Base-by-base conservation (phyloP, 2,113 vertebrate genomes). In the Damaliscus lunatus region DNA sequence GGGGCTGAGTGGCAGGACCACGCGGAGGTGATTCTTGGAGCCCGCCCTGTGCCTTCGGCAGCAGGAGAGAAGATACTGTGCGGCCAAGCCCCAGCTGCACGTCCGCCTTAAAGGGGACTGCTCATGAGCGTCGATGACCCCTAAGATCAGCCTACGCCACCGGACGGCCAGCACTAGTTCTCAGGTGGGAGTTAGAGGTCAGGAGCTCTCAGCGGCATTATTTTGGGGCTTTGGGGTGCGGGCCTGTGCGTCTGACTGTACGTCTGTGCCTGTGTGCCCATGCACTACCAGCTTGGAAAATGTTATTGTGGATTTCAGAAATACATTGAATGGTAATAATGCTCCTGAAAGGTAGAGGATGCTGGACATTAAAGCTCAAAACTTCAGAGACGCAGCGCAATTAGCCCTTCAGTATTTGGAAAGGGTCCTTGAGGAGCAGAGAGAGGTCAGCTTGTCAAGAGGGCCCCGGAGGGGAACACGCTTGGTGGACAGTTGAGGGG, bases 381-480 rank as follows among this genome's bases (percentile, higher is more conserved):
- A 9, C 21, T 25, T 27, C 15, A 80, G 53, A 11, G 77, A 25
- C 13, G 4, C 50, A 16, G 0, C 21, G 16, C 55, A 53, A 59
- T 19, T 40, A 12, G 4, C 31, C 19, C 46, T 62, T 50, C n/a
- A 50, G 15, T n/a, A 81, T 17, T 52, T 36, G 3, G n/a, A 81
- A 85, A 85, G 33, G 33, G 43, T 33, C 2, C 43, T n/a, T 10
- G 67, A 60, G 71, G 13, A 27, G 8, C 25, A 53, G 55, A 90
- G 40, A 53, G 53, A 97, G 17, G 46, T 52, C 86, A 71, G 6
- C 5, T 88, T 31, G 15, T 46, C 67, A 27, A 60, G 46, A 27
- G 33, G 53, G 33, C 21, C 1, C 1, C 3, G 0, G 15, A 3
- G 59, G 0, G 17, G 14, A 25, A 19, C 9, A 6, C 2, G 1